phyloP scores from a whole-genome alignment of 2,113 vertebrate genomes.

The Oreochromis spilurus region DNA sequence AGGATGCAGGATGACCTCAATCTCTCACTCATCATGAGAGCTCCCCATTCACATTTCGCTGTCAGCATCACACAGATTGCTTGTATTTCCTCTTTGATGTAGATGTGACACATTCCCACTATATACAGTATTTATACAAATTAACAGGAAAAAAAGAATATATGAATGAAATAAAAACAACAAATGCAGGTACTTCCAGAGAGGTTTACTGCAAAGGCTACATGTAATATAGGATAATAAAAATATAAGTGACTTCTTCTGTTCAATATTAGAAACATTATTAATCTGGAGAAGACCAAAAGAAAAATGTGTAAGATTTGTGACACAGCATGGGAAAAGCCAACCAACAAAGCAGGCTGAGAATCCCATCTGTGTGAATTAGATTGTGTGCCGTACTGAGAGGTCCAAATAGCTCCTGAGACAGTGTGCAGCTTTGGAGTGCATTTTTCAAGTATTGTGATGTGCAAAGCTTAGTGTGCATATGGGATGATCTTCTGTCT shows the following conservation, averaged over 20 bases:
- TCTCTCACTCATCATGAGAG: slow-evolving; percentile 56
- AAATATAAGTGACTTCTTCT: not conserved
- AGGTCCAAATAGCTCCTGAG: not conserved
- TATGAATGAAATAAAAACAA: not conserved
- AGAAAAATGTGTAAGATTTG: not conserved
- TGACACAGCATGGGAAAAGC: not conserved
- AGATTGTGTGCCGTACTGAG: not conserved
- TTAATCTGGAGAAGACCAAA: not conserved
- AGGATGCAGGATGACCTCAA: slow-evolving; percentile 59
- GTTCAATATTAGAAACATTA: not conserved
- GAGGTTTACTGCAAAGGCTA: not conserved
- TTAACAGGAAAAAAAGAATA: not conserved
- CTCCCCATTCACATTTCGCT: slow-evolving; percentile 2
- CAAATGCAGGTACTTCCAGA: not conserved
- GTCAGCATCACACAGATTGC: not conserved
- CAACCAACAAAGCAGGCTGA: not conserved
- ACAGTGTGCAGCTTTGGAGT: not conserved
- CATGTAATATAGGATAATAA: not conserved
- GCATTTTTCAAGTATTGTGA: not conserved
- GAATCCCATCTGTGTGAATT: not conserved
- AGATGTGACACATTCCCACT: not conserved
- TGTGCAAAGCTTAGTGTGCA: not conserved
- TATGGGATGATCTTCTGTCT: not conserved
- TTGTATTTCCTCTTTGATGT: not conserved
- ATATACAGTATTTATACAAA: not conserved